Evolutionary conservation across 2,113 vertebrate genomes (phyloP), one percentile per base, ranked within the genome.

Genomic region (Capreolus pygargus): DNA sequence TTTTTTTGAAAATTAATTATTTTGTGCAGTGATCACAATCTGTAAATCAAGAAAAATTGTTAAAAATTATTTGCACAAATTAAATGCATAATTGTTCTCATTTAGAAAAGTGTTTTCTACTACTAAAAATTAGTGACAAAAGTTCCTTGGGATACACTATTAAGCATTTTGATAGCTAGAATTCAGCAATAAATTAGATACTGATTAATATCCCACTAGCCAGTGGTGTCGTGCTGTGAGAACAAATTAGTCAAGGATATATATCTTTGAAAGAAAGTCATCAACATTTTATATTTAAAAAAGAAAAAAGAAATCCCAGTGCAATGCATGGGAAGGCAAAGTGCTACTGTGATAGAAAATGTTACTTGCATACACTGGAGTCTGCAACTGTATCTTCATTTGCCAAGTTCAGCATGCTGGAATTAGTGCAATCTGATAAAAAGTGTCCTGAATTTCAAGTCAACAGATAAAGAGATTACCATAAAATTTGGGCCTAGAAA

Each of bases 201-300:
- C 55, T 43, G 11, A 61, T 81, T 11, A 30, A 21, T 89, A 43
- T 60, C 7, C 10, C 28, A 52, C 6, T 64, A 33, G 43, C 7
- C 3, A 39, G 13, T 39, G 43, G 30, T 15, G 1, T 3, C 2
- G 39, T 61, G 3, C 47, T 28, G 0, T 36, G 3, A 86, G 11
- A 43, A 79, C 7, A 92, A 89, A 82, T 89, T n/a, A n/a, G 2
- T 74, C 9, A 57, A 89, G 7, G 67, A 50, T 36, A 39, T 14
- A 2, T 33, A 64, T 76, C 5, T 93, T 70, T 81, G 17, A 67
- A 6, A 82, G 45, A 82, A 78, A 57, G 1, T 54, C 12, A 33
- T 47, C 14, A 84, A 54, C 6, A 57, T 76, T 50, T 50, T 16
- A 39, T 10, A 70, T 17, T 64, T 52, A 83, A 11, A 4, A 91